phyloP scores from a whole-genome alignment of 2,797 vertebrate genomes.

The Pyrrhura leucotis region DNA sequence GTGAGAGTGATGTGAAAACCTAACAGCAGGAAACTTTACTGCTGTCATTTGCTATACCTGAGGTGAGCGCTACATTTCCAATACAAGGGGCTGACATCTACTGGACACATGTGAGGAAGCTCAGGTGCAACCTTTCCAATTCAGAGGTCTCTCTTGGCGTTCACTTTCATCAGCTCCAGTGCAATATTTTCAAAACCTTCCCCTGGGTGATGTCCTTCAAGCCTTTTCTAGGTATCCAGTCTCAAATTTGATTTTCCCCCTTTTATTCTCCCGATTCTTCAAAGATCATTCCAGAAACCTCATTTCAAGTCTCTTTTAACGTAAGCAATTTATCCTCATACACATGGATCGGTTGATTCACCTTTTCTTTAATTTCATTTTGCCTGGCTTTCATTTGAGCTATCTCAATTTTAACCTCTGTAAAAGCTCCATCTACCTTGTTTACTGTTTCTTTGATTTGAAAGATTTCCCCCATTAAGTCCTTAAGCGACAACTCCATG shows the following conservation, averaged over 20 bases:
- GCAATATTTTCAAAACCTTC: slow-evolving; percentile 43
- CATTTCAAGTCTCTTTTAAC: slow-evolving; percentile 68
- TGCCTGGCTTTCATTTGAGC: slow-evolving; percentile 67
- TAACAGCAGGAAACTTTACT: background rate
- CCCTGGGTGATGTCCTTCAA: slow-evolving; percentile 54
- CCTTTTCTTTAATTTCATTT: slow-evolving; percentile 76
- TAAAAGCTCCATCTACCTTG: slow-evolving; percentile 74
- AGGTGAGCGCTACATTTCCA: background rate
- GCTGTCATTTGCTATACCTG: background rate
- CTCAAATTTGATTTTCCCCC: slow-evolving; percentile 57
- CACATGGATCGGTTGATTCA: slow-evolving; percentile 44
- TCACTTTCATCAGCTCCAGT: slow-evolving; percentile 17
- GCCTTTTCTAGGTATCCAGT: slow-evolving; percentile 43
- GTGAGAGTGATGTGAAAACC: background rate
- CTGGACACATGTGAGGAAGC: background rate
- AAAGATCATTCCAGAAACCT: slow-evolving; percentile 68
- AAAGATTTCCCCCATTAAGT: slow-evolving; percentile 74
- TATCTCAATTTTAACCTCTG: slow-evolving; percentile 73
- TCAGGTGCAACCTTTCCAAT: background rate
- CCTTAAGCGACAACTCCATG: slow-evolving; percentile 52
- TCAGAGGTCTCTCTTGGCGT: background rate
- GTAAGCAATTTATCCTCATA: slow-evolving; percentile 69
- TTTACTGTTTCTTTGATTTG: slow-evolving; percentile 74
- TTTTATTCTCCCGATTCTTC: slow-evolving; percentile 58
- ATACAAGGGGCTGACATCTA: background rate